These are phyloP conservation scores for Pogonophryne albipinna DNA, from an alignment of 2,797 vertebrate species.

Conservation along the genomic window DNA sequence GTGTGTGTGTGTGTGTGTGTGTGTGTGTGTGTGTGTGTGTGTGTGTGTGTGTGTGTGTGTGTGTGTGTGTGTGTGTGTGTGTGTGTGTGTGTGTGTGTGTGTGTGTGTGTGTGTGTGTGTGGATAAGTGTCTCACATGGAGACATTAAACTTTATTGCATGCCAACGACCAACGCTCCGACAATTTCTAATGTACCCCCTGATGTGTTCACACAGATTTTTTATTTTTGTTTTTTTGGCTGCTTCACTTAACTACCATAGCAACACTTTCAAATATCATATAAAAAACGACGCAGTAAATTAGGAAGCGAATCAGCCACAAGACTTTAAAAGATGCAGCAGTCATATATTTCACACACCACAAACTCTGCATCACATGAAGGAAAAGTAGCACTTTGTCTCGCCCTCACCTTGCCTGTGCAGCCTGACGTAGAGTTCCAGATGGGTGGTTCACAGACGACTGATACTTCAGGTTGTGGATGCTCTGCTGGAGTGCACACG, in stretches of 20 bases:
- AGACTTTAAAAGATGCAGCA: slow-evolving; percentile 49
- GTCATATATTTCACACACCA: slow-evolving; percentile 38
- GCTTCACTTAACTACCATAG: slow-evolving; percentile 49
- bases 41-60: too few relatives aligned
- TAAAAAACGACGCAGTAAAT: slow-evolving; percentile 56
- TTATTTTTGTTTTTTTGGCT: slow-evolving; percentile 18
- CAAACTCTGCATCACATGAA: slow-evolving; percentile 34
- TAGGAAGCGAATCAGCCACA: slow-evolving; percentile 38
- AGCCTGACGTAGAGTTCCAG: slow-evolving; percentile 52
- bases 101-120: neutral
- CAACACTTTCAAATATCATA: slow-evolving; percentile 45
- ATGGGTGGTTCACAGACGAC: slow-evolving; percentile 52
- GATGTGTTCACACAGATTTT: slow-evolving; percentile 39
- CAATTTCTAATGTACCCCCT: slow-evolving; percentile 48
- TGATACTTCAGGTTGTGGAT: slow-evolving; percentile 59
- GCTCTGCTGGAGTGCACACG: slow-evolving; percentile 56
- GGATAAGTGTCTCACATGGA: slow-evolving; percentile 36
- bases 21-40: neutral
- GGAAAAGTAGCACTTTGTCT: slow-evolving; percentile 46
- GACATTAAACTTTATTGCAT: slow-evolving; percentile 72
- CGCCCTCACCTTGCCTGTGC: slow-evolving; percentile 63
- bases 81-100: neutral
- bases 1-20: slow-evolving; percentile 1
- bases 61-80: neutral
- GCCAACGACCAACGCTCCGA: slow-evolving; percentile 47